These are phyloP conservation scores for Zaprionus capensis DNA, from an alignment of 1,140 invertebrate genomes.

Conservation along the genomic window DNA sequence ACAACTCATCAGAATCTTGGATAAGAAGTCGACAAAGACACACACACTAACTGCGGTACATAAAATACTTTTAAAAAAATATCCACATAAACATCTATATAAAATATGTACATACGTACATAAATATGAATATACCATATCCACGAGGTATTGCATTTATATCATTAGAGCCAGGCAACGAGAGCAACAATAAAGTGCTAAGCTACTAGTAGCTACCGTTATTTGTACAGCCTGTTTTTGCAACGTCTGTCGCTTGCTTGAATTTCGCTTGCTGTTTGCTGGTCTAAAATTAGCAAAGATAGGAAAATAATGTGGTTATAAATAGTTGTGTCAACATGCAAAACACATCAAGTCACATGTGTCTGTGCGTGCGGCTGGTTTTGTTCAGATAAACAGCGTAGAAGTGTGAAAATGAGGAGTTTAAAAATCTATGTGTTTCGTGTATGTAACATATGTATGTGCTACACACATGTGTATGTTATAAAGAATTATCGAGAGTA, in stretches of 20 bases:
- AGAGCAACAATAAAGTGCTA: slow-evolving; percentile 8
- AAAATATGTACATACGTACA: neutral
- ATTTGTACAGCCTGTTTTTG: slow-evolving; percentile 74
- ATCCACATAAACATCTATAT: neutral
- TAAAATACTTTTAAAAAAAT: neutral
- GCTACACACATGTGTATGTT: neutral
- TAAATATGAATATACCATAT: neutral
- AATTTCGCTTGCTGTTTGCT: slow-evolving; percentile 59
- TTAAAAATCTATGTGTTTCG: neutral
- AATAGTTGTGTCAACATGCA: slow-evolving; percentile 74
- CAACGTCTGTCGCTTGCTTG: slow-evolving; percentile 63
- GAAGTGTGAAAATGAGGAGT: slow-evolving; percentile 9
- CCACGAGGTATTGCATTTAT: slow-evolving; percentile 17
- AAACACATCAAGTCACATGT: slow-evolving; percentile 59
- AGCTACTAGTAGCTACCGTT: slow-evolving; percentile 38
- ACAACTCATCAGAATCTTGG: neutral
- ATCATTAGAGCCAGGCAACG: slow-evolving; percentile 21
- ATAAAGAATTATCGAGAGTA: neutral
- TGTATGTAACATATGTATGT: neutral
- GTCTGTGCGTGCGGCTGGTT: slow-evolving; percentile 30
- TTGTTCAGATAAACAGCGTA: slow-evolving; percentile 23
- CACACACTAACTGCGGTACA: neutral
- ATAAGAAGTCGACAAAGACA: too few relatives aligned
- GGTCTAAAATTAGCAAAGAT: slow-evolving; percentile 77
- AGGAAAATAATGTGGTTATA: slow-evolving; percentile 67